phyloP scores from a whole-genome alignment of 2,797 vertebrate species.

The Alectoris magna region DNA sequence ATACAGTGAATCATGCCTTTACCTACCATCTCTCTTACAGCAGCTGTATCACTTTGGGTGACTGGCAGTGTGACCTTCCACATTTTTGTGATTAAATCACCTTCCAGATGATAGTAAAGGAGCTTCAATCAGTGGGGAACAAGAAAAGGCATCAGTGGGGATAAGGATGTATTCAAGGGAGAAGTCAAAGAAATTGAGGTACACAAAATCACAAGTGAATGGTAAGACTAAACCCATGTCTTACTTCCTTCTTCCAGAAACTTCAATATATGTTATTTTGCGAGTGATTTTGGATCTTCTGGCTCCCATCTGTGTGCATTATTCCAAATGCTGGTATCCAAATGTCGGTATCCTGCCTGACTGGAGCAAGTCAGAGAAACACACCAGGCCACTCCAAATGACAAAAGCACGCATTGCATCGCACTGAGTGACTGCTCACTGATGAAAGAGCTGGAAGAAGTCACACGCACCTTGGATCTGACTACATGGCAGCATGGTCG shows the following conservation, averaged over 20 bases:
- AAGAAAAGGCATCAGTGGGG: neutral
- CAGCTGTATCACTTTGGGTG: neutral
- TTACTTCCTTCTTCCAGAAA: neutral
- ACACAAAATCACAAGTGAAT: neutral
- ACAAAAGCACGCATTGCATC: neutral
- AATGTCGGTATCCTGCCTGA: neutral
- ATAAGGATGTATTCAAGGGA: neutral
- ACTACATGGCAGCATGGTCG: neutral
- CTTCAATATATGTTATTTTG: neutral
- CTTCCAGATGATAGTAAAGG: neutral
- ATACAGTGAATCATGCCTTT: neutral
- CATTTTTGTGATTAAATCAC: neutral
- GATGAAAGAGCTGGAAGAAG: slow-evolving; percentile 14
- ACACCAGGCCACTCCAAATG: neutral
- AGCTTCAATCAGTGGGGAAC: neutral
- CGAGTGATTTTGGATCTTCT: neutral
- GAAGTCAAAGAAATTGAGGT: neutral
- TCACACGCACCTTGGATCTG: neutral
- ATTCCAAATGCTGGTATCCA: neutral
- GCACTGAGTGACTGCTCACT: neutral
- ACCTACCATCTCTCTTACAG: neutral
- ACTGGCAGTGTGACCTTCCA: neutral
- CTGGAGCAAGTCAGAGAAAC: neutral
- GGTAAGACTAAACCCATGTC: neutral
- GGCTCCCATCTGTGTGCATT: neutral